Evolutionary conservation across 2,888 invertebrate species (phyloP).

Genomic region (Shargacucullia verbasci): DNA sequence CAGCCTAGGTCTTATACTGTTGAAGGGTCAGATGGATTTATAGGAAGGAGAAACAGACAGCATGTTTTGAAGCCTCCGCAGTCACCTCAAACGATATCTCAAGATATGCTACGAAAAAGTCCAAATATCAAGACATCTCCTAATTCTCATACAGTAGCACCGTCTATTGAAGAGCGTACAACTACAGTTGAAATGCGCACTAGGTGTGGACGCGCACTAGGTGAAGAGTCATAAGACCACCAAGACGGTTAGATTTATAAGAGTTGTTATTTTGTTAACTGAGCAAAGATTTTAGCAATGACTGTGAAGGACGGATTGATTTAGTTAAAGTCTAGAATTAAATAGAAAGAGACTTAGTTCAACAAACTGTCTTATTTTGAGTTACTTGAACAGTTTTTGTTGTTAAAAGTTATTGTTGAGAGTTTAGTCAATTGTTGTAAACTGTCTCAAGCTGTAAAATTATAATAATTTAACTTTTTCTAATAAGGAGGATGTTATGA

Average conservation of each 20-base stretch:
- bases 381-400: not conserved
- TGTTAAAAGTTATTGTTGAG: not conserved
- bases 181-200: too few species aligned
- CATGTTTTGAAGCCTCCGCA: not conserved
- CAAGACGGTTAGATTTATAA: constrained; percentile 1
- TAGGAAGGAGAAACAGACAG: not conserved
- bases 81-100: too few species aligned
- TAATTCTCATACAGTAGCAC: too few species aligned
- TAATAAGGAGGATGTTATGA: not conserved
- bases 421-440: not conserved
- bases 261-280: not conserved
- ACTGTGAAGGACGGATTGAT: not conserved
- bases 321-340: not conserved
- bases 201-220: too few species aligned
- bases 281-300: not conserved
- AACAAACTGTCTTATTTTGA: not conserved
- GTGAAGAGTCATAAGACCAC: not conserved
- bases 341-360: not conserved
- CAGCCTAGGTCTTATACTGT: constrained; percentile 1
- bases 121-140: too few species aligned
- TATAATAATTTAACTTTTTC: not conserved
- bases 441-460: not conserved
- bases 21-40: not conserved
- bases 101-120: too few species aligned
- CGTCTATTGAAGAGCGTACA: too few species aligned